phyloP scores from a whole-genome alignment of 30 jellyfish, hydroid and myxozoan genomes.

The Aurelia aurita complex sp. Pacific region DNA sequence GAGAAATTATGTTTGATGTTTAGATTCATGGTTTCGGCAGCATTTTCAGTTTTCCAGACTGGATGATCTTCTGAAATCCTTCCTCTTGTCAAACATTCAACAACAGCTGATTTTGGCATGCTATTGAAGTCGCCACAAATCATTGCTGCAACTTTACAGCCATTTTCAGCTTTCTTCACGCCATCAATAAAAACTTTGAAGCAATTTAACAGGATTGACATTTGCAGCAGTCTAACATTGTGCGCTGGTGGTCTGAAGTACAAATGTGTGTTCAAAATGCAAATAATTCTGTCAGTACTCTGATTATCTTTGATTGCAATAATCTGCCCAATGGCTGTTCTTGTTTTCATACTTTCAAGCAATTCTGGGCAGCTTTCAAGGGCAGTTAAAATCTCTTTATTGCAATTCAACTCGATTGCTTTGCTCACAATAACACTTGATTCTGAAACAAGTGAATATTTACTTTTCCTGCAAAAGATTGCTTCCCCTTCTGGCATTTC shows the following conservation, averaged over 20 bases:
- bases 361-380: constrained; percentile 57
- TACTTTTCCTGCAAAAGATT: constrained; percentile 39
- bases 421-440: constrained; percentile 58
- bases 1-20: constrained; percentile 38
- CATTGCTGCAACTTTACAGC: constrained; percentile 38
- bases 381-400: constrained; percentile 35
- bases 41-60: constrained; percentile 60
- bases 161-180: constrained; percentile 14
- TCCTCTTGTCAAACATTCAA: constrained; percentile 51
- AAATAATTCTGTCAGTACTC: constrained; percentile 31
- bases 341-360: constrained; percentile 48
- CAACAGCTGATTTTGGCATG: constrained; percentile 66
- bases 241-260: constrained; percentile 77
- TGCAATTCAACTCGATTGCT: constrained; percentile 60
- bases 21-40: constrained; percentile 15
- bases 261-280: constrained; percentile 88
- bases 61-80: constrained; percentile 21
- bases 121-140: constrained; percentile 93
- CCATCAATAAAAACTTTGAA: constrained; percentile 25
- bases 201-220: constrained; percentile 61
- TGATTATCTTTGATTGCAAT: constrained; percentile 51
- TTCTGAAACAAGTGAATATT: constrained; percentile 36
- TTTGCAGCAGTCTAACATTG: constrained; percentile 80
- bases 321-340: constrained; percentile 89
- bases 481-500: constrained; percentile 99